Base-by-base conservation (phyloP, 53 echinoderm and acorn worm species). In the Glandiceps talaboti region DNA sequence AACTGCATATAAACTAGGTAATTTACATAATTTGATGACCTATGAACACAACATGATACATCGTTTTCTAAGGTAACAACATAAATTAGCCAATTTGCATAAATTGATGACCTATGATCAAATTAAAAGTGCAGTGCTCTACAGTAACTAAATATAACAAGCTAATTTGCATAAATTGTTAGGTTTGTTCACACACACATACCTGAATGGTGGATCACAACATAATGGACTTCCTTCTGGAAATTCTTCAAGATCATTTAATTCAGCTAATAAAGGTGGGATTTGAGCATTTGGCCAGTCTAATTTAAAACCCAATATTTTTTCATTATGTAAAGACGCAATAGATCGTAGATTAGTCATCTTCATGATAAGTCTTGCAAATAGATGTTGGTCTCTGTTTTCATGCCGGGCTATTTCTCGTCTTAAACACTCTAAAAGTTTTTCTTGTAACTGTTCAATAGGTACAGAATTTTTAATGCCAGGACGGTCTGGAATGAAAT, bases 171-270 rank as follows among this genome's bases (percentile, higher is more conserved):
- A n/a, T n/a, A n/a, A n/a, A n/a, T n/a, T n/a, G n/a, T n/a, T n/a
- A n/a, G n/a, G n/a, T n/a, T n/a, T n/a, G n/a, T n/a, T n/a, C n/a
- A n/a, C n/a, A n/a, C n/a, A n/a, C n/a, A n/a, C n/a, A n/a, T n/a
- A n/a, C n/a, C n/a, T n/a, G n/a, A n/a, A n/a, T n/a, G n/a, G n/a
- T n/a, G n/a, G n/a, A n/a, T n/a, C n/a, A n/a, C n/a, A n/a, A n/a
- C n/a, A n/a, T n/a, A n/a, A n/a, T n/a, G n/a, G n/a, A n/a, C n/a
- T n/a, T n/a, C n/a, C n/a, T n/a, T n/a, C n/a, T n/a, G n/a, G n/a
- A n/a, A n/a, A n/a, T n/a, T n/a, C n/a, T n/a, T n/a, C n/a, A n/a
- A 92, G 33, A 79, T 99, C 90, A 76, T 99, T 91, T 20, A 99
- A 86, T 80, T 99, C 99, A 0, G 82, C 89, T 28, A 99, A 78